These are phyloP conservation scores for Carlito syrichta DNA, from an alignment of 2,113 vertebrate genomes.

Conservation along the genomic window DNA sequence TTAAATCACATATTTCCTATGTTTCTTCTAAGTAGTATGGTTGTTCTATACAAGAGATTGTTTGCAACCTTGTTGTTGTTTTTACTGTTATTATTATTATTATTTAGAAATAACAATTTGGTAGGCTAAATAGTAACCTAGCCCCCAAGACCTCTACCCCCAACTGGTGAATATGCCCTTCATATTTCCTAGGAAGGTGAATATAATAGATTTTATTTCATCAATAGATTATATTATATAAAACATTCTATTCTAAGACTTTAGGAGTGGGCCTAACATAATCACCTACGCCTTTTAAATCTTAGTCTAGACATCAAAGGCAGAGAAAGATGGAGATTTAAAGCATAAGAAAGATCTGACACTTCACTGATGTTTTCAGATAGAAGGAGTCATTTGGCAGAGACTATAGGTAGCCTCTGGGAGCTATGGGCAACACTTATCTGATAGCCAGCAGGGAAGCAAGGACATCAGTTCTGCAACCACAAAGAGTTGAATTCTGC, in stretches of 20 bases:
- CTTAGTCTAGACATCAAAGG: background rate
- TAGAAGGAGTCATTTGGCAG: background rate
- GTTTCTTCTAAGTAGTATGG: background rate
- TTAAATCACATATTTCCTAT: background rate
- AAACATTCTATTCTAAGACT: background rate
- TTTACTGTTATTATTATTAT: too few species aligned
- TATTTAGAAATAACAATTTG: background rate
- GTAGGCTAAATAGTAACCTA: background rate
- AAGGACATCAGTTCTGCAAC: background rate
- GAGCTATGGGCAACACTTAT: background rate
- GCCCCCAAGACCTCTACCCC: background rate
- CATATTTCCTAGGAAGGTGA: background rate
- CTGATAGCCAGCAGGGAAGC: background rate
- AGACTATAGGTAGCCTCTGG: background rate
- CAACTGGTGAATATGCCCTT: background rate
- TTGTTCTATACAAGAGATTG: background rate
- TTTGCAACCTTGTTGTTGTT: background rate
- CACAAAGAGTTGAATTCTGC: background rate
- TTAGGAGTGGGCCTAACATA: background rate
- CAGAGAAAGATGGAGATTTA: background rate
- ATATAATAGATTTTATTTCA: background rate
- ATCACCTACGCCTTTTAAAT: background rate
- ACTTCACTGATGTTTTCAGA: background rate
- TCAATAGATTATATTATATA: background rate
- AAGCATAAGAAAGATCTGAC: background rate